Conservation (phyloP, 1,140 invertebrate genomes). For the Battus philenor region DNA sequence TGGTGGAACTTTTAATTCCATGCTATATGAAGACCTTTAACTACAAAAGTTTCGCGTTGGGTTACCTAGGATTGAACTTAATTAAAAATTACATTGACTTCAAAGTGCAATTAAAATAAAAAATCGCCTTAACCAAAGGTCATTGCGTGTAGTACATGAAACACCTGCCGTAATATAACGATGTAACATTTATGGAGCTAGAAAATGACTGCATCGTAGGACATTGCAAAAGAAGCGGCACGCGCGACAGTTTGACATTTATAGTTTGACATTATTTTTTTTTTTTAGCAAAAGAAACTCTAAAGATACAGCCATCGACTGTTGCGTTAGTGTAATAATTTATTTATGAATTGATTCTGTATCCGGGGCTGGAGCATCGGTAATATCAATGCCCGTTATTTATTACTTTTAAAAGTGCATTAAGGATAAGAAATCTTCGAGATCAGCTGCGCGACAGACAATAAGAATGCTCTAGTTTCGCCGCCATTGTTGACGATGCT, state of each 20-base stretch:
- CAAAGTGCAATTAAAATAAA: too few relatives aligned
- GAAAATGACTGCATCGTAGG: not conserved
- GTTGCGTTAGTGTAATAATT: too few relatives aligned
- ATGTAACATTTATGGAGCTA: constrained; percentile 1
- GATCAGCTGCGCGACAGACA: constrained; percentile 47
- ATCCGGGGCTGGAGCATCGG: not conserved
- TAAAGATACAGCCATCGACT: too few relatives aligned
- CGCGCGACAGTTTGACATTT: constrained; percentile 1
- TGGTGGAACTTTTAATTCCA: too few relatives aligned
- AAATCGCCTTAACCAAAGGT: not conserved
- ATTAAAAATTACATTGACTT: too few relatives aligned
- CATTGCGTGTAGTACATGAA: not conserved
- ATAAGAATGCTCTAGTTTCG: constrained; percentile 40
- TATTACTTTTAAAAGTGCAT: constrained; percentile 17
- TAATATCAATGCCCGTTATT: constrained; percentile 33
- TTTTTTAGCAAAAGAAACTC: too few relatives aligned
- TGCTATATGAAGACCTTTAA: too few relatives aligned
- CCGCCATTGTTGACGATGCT: constrained; percentile 32
- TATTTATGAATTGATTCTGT: constrained; percentile 42
- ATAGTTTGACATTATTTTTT: not conserved
- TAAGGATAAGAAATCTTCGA: constrained; percentile 22
- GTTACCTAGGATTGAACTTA: too few relatives aligned
- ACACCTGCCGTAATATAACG: not conserved
- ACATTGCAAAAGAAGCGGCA: not conserved
- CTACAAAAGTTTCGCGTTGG: too few relatives aligned